Evolutionary conservation across 2,113 vertebrate species (phyloP), one percentile per base, ranked within the genome.

Genomic region (Pipra filicauda): DNA sequence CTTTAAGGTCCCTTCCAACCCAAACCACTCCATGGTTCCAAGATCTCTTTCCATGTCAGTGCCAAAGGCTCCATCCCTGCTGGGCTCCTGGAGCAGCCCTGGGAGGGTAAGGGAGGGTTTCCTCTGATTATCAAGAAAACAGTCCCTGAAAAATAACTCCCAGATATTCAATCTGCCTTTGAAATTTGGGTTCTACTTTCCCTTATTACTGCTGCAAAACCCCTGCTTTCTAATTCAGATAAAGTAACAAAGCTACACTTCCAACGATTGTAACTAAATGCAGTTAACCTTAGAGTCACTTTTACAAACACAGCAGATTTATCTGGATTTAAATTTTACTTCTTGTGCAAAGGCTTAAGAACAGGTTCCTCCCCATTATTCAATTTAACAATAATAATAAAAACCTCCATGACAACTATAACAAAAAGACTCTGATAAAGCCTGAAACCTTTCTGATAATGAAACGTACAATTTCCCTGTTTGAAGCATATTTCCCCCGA

Each of bases 341-440:
- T 82, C 85, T 85, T 66, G 64, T 43, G 85, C 78, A 57, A 95
- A 93, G 80, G 52, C 61, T 83, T 71, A 61, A 74, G 95, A 94
- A 83, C 61, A 83, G 76, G 85, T 85, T 97, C 80, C 74, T 95
- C 67, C 87, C 91, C 79, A 95, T 96, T 95, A 94, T 95, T 97
- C 93, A 95, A 82, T 94, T 96, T 94, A 93, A 96, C 93, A 95
- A 95, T 85, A 93, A 95, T 80, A 91, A 96, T 92, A 90, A 95
- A 97, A 95, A 91, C 77, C 85, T 96, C 80, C 88, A 18, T 93
- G 96, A 95, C 92, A 97, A 88, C 79, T 95, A 4, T 77, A 95
- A 94, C 96, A 96, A 96, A 93, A 91, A 95, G 91, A 28, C 82
- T 89, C 57, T 70, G 93, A 91, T 96, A 89, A 90, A 84, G 89